Base-by-base conservation (phyloP, 2,113 vertebrate genomes). In the Coregonus clupeaformis region DNA sequence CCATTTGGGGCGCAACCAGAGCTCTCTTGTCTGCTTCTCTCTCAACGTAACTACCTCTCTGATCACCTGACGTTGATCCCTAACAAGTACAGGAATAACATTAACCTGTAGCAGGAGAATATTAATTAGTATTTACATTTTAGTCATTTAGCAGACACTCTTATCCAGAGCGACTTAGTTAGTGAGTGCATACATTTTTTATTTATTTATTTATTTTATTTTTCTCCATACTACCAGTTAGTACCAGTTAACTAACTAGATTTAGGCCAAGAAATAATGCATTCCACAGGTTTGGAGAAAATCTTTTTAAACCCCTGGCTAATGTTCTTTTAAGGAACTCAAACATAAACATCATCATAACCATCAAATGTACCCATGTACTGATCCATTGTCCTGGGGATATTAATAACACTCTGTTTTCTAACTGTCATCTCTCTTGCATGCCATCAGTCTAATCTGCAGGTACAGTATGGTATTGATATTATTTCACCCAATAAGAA, bases 401-500 rank as follows among this genome's bases (percentile, higher is more conserved):
- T 87, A 83, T 84, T 85, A 86, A 85, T 52, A 52, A 16, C 80
- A 4, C 75, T 65, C 69, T 70, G 47, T 73, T 62, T 75, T 88
- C 87, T 86, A 77, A 88, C 83, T 90, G 92, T 85, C 68, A 62
- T 85, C 90, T 94, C 85, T 89, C 87, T 90, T 91, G 90, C 93
- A 92, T 91, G 93, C 92, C 77, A 72, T 92, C 94, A 95, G 95
- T 91, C 92, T 96, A 90, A 91, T 91, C 83, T 93, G 91, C 93
- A 95, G 95, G 95, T 97, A 95, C 62, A 92, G 79, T 75, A 69
- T 81, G 36, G 82, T 84, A 72, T 88, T 83, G 60, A 77, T 82
- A 1, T 85, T 74, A 81, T 89, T 86, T 88, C 63, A 2, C 12
- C 65, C 67, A 63, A 49, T 73, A 68, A 71, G 65, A 60, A 74